Conservation (phyloP, 2,797 vertebrate genomes). For the Acanthiza pusilla region DNA sequence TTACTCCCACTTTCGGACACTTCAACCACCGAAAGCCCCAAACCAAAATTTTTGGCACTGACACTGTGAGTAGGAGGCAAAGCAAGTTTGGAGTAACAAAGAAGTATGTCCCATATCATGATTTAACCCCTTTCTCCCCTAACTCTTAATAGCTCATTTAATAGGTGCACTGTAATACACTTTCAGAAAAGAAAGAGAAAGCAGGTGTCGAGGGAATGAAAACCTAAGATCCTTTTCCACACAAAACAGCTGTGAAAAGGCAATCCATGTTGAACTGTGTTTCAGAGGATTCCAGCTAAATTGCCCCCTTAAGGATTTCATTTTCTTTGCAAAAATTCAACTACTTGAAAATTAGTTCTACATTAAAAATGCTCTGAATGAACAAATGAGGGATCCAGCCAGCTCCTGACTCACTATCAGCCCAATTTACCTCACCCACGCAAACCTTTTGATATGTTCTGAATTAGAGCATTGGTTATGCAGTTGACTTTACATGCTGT, state of each 20-base stretch:
- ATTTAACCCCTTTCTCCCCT: background rate
- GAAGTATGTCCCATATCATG: background rate
- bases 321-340: constrained; percentile 54
- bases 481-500: constrained; percentile 30
- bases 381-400: constrained; percentile 49
- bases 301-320: constrained; percentile 48
- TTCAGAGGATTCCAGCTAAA: constrained; percentile 31
- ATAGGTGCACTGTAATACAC: background rate
- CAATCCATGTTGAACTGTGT: background rate
- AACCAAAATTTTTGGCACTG: background rate
- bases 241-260: constrained; percentile 38
- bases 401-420: constrained; percentile 52
- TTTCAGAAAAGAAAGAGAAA: constrained; percentile 9
- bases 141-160: background rate
- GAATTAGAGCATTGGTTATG: constrained; percentile 35
- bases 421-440: constrained; percentile 49
- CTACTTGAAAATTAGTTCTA: constrained; percentile 57
- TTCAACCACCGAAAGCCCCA: background rate
- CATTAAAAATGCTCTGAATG: constrained; percentile 47
- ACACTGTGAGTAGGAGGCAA: background rate
- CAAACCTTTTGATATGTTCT: constrained; percentile 55
- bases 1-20: background rate
- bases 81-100: background rate
- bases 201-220: background rate
- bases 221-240: constrained; percentile 18